Percentiles rank a stretch among this genome's conserved stretches.
phyloP scores from a whole-genome alignment of 2,888 invertebrate genomes.

The Drosophila cognata region DNA sequence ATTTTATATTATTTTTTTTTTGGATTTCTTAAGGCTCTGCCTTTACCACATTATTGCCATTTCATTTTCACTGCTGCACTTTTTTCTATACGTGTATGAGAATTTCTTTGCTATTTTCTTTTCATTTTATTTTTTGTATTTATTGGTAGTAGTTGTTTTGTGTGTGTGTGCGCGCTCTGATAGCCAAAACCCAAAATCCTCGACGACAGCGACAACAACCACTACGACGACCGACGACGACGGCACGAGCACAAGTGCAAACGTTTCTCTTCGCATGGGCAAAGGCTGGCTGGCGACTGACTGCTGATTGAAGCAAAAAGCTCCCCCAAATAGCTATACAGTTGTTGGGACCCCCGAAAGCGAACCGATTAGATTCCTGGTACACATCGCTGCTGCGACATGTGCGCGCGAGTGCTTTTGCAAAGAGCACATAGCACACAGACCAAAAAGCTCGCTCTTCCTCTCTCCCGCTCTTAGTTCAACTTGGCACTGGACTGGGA shows the following conservation, averaged over 20 bases:
- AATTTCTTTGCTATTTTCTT: constrained; percentile 55
- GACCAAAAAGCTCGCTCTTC: constrained; percentile 14
- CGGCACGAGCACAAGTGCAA: constrained; percentile 64
- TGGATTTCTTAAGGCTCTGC: constrained; percentile 25
- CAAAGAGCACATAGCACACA: constrained; percentile 35
- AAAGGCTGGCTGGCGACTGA: constrained; percentile 71
- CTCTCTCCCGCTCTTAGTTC: constrained; percentile 8
- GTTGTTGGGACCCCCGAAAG: constrained; percentile 39
- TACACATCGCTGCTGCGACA: constrained; percentile 57
- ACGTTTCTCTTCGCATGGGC: constrained; percentile 74
- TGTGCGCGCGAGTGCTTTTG: constrained; percentile 54
- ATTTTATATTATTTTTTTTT: not conserved
- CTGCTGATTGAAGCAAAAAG: constrained; percentile 62
- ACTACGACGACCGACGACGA: constrained; percentile 38
- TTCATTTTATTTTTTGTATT: constrained; percentile 17
- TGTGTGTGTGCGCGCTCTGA: constrained; percentile 59
- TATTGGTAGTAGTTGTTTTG: constrained; percentile 16
- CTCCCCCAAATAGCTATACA: constrained; percentile 61
- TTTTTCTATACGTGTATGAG: constrained; percentile 57
- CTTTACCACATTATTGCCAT: constrained; percentile 63
- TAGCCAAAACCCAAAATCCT: constrained; percentile 75
- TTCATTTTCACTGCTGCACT: constrained; percentile 55
- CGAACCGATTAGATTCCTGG: constrained; percentile 63
- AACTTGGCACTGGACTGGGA: constrained; percentile 29
- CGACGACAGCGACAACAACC: constrained; percentile 58